Conservation (phyloP, 92 coral and sea anemone genomes). For the Palythoa grandiflora region DNA sequence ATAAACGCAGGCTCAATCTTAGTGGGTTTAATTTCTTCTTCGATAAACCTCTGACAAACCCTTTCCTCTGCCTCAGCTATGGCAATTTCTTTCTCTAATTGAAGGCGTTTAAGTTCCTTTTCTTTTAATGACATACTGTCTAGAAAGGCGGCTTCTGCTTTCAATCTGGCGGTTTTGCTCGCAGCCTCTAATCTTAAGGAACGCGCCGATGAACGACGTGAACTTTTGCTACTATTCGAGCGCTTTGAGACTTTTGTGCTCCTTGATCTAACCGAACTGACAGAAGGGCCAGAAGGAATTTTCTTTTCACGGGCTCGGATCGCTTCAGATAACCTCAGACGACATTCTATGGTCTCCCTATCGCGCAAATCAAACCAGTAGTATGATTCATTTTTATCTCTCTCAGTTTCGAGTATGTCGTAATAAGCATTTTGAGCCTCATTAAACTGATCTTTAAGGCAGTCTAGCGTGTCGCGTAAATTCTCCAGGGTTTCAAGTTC, state of each 20-base stretch:
- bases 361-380: slow-evolving; percentile 38
- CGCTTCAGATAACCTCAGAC: slow-evolving; percentile 12
- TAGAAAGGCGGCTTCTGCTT: slow-evolving; percentile 43
- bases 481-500: background rate
- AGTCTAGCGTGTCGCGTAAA: slow-evolving; percentile 7
- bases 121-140: slow-evolving; percentile 29
- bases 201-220: slow-evolving; percentile 37
- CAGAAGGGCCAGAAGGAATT: background rate
- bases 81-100: slow-evolving; percentile 60
- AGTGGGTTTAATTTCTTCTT: slow-evolving; percentile 21
- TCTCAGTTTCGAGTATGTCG: background rate
- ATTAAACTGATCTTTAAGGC: slow-evolving; percentile 2
- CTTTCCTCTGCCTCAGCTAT: slow-evolving; percentile 60
- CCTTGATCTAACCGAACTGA: background rate
- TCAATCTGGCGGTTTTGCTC: slow-evolving; percentile 49
- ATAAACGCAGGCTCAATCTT: slow-evolving; percentile 15
- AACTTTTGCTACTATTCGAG: slow-evolving; percentile 27
- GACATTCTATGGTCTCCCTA: slow-evolving; percentile 42
- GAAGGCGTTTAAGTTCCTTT: slow-evolving; percentile 40
- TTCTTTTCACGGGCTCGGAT: slow-evolving; percentile 19
- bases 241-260: background rate
- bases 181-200: slow-evolving; percentile 48
- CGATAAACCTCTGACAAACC: slow-evolving; percentile 1
- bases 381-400: slow-evolving; percentile 15
- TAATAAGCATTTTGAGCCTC: slow-evolving; percentile 8